A percentile compares a stretch with the other conserved stretches of the same genome.
Evolutionary conservation across 2,888 invertebrate genomes (phyloP).

Genomic region (Diarsia brunnea): DNA sequence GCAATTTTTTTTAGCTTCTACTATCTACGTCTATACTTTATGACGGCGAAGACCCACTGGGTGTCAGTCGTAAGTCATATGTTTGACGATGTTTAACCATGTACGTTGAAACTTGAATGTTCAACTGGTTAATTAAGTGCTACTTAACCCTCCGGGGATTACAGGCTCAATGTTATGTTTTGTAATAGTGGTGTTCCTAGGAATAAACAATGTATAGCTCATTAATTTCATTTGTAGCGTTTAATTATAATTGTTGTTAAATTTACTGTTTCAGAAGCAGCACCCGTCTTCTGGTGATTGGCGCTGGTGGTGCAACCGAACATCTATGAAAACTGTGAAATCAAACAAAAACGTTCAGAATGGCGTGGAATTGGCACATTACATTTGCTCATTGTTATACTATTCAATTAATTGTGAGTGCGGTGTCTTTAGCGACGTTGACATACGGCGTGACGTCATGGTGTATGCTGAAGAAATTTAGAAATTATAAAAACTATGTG

Average conservation of each 20-base stretch:
- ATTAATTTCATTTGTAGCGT: no score
- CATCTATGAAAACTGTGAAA: neutral
- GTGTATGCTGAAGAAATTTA: constrained; percentile 3
- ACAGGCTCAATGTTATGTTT: no score
- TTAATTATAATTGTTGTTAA: no score
- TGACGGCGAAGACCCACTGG: constrained; percentile 1
- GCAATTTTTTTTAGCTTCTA: no score
- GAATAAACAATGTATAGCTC: no score
- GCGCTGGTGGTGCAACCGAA: neutral
- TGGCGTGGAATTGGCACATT: neutral
- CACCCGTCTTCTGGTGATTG: neutral
- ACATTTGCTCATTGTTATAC: neutral
- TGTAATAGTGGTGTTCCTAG: no score
- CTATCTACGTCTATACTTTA: neutral
- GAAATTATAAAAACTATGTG: constrained; percentile 17
- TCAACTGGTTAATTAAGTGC: no score
- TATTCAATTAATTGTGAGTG: neutral
- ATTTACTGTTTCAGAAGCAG: neutral
- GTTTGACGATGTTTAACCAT: no score
- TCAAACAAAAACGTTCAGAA: neutral
- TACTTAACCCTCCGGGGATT: no score
- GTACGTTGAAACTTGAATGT: no score
- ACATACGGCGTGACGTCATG: constrained; percentile 15
- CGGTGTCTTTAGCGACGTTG: neutral
- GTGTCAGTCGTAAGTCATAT: constrained; percentile 5